These are phyloP conservation scores for Perithous albicinctus DNA, from an alignment of 2,888 invertebrate genomes.

Conservation along the genomic window DNA sequence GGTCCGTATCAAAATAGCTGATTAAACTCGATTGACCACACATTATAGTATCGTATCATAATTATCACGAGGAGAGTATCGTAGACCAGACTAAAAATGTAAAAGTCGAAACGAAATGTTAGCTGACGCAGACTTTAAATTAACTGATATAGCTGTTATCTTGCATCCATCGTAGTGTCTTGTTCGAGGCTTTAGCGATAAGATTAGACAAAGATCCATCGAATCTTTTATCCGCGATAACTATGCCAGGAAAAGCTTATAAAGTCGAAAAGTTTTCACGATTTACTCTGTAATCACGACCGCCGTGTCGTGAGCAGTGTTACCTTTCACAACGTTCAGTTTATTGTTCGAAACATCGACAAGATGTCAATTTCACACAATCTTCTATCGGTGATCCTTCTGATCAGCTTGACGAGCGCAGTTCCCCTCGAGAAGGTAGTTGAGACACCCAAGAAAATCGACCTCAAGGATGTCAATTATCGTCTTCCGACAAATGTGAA, in stretches of 20 bases:
- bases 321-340: background rate
- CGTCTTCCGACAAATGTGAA: slow-evolving; percentile 85
- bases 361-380: background rate
- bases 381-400: background rate
- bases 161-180: slow-evolving; percentile 3
- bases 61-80: no score
- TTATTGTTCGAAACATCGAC: background rate
- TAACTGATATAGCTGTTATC: slow-evolving; percentile 9
- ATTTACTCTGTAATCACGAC: background rate
- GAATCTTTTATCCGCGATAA: slow-evolving; percentile 10
- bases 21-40: no score
- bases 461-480: background rate
- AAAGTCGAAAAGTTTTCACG: slow-evolving; percentile 1
- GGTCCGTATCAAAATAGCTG: no score
- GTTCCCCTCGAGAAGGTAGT: background rate
- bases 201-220: slow-evolving; percentile 33
- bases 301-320: background rate
- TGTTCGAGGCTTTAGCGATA: slow-evolving; percentile 7
- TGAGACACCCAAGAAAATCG: background rate
- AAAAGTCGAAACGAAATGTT: background rate
- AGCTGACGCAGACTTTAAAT: background rate
- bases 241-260: slow-evolving; percentile 18
- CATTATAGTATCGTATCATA: no score
- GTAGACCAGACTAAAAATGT: background rate
- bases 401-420: background rate